Base-by-base conservation (phyloP, 2,888 invertebrate genomes). In the Megaustenia siamemsis region DNA sequence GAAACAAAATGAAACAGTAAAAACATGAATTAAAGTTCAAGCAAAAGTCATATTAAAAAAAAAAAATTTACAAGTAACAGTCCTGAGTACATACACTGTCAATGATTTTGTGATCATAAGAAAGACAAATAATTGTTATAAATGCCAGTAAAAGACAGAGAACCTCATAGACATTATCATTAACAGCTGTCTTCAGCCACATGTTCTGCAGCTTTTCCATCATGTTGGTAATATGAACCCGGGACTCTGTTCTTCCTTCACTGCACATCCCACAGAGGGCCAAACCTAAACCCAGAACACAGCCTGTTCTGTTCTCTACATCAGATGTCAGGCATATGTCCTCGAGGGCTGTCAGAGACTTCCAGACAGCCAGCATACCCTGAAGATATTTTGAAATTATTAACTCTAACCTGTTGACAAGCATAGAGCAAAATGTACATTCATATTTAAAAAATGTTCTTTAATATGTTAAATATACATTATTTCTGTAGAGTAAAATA, bases 161-260 rank as follows among this genome's bases (percentile, higher is more conserved):
- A 32, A 86, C 87, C 87, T 87, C 83, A 76, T 86, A 86, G n/a
- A 68, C 28, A 24, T 56, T 49, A 69, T 90, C 86, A 21, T 82
- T 73, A 10, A 84, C 76, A 12, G 87, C 79, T 8, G 88, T 87
- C 12, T 84, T 56, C 8, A 89, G 78, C 71, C 89, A 86, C 4
- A 87, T 49, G 0, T 71, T 82, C 32, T 84, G 73, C 43, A 93
- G 86, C 82, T 90, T 91, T 12, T 89, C 89, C 35, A 89, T 86
- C 21, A 90, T 69, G 10, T 88, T 76, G 24, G 87, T 83, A 5
- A 92, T 89, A 86, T 92, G 92, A 0, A 89, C 92, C 43, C 92
- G 86, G 45, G 90, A 90, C 53, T 92, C 92, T 24, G 90, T 90
- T 82, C 90, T 89, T 1, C 92, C 92, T 79, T 92, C 92, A 77